Evolutionary conservation across 1,140 invertebrate species (phyloP), one percentile per base, ranked within the genome.

Genomic region (Drosophila jambulina): DNA sequence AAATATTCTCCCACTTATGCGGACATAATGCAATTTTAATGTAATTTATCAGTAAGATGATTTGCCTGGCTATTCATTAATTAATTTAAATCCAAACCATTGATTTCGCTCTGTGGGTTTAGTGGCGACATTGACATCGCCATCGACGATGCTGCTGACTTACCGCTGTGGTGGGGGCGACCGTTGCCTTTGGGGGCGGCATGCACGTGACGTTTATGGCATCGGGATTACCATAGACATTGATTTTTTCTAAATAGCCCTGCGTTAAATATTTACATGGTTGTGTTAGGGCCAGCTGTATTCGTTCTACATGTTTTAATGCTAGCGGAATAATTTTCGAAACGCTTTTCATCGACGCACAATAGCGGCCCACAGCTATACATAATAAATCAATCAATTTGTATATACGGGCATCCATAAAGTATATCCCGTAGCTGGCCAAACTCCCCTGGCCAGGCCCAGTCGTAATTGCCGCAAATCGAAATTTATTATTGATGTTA

Each of bases 351-450:
- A 71, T 54, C 45, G 48, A 61, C 17, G 40, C 68, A 74, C 36
- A 51, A 32, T 58, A 38, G 61, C 53, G 40, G 34, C 53, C 49
- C 53, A 56, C 68, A 60, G 34, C 46, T 43, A 71, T 87, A 42
- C 78, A 87, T 87, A 84, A 84, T 87, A 88, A 88, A 87, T 87
- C 84, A 87, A 87, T 87, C 84, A 87, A 88, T 87, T 88, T 87
- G 59, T 49, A 48, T 38, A 34, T 49, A 45, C 23, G n/a, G 38
- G 10, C 19, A 27, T 64, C 21, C 43, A 13, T 15, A 17, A 48
- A 65, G 45, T 29, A 68, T 49, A 25, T 49, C 27, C 25, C 15
- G 19, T 23, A 23, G 21, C 25, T 15, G 29, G 12, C 56, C 34
- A 49, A 34, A 59, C 34, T 46, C 10, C 40, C 61, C 27, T n/a